These are phyloP conservation scores for Phylloscopus trochilus DNA, from an alignment of 2,113 vertebrate species.

Conservation along the genomic window DNA sequence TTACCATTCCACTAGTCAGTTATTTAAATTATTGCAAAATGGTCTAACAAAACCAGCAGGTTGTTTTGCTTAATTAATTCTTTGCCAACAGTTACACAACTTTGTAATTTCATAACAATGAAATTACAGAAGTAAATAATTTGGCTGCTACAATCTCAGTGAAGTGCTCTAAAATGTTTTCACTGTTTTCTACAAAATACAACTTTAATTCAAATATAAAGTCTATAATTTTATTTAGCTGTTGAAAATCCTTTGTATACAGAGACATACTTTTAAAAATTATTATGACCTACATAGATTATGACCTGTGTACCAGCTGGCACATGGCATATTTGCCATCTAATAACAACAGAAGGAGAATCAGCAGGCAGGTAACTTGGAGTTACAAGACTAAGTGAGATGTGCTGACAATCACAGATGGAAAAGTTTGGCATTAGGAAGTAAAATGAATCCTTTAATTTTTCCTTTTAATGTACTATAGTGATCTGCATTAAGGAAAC, in stretches of 20 bases:
- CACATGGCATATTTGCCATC: conserved; percentile 46
- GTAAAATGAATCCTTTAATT: conserved; percentile 20
- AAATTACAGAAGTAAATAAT: neutral
- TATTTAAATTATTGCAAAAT: neutral
- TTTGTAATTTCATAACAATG: neutral
- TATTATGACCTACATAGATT: conserved; percentile 13
- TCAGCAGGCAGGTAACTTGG: conserved; percentile 57
- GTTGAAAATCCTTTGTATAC: neutral
- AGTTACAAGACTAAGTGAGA: conserved; percentile 39
- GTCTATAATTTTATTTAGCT: neutral
- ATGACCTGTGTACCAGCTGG: conserved; percentile 34
- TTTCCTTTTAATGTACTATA: neutral
- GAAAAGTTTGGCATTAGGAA: conserved; percentile 31
- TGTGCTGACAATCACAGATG: conserved; percentile 48
- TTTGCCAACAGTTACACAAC: neutral
- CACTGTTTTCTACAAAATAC: neutral
- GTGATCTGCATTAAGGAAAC: neutral
- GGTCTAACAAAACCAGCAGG: neutral
- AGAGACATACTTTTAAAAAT: neutral
- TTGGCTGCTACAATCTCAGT: neutral
- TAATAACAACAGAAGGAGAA: conserved; percentile 62
- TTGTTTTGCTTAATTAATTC: neutral
- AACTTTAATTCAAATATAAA: neutral
- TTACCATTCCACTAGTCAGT: neutral
- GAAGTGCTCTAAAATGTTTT: neutral